Evolutionary conservation across 2,113 vertebrate genomes (phyloP), one percentile per base, ranked within the genome.

Genomic region (Carlito syrichta): DNA sequence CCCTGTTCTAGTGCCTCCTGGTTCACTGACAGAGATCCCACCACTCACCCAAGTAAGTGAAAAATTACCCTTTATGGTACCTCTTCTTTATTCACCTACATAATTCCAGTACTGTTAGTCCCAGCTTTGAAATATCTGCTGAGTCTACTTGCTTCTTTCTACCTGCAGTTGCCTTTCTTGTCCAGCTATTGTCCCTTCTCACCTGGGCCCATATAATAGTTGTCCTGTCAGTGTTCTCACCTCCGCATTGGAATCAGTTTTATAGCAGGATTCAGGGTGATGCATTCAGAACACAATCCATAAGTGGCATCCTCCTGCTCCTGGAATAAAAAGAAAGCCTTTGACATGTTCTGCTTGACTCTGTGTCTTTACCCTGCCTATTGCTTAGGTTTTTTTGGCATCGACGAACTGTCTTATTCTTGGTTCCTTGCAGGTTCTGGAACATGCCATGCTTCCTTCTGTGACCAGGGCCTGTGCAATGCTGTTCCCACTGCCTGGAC

Each of bases 291-390:
- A 23, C 8, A 3, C 5, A 27, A 48, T 22, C 79, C 43, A 8
- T 27, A 1, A 19, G 5, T 0, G n/a, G n/a, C 52, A 85, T 43
- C 32, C 6, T 17, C 3, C 32, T 22, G 35, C n/a, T 56, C 45
- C 43, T 32, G 25, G 38, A 45, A 13, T 88, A 78, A 68, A 38
- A 87, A 52, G 68, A 60, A 71, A n/a, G 9, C 38, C 58, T 12
- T 2, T 3, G 43, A 11, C 14, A 20, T 0, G 0, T 9, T 62
- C 25, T 19, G 2, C 1, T 0, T 14, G 19, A 19, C 22, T 35
- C 71, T 86, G 11, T 48, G 3, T 10, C 23, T 62, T 35, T 38
- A 5, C 19, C 30, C 19, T 48, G 16, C 22, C 50, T 38, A 0
- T 6, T 40, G 27, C 60, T 40, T 50, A 16, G 22, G 43, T 5